Conservation (phyloP, 2,797 vertebrate genomes). For the Phataginus tricuspis region DNA sequence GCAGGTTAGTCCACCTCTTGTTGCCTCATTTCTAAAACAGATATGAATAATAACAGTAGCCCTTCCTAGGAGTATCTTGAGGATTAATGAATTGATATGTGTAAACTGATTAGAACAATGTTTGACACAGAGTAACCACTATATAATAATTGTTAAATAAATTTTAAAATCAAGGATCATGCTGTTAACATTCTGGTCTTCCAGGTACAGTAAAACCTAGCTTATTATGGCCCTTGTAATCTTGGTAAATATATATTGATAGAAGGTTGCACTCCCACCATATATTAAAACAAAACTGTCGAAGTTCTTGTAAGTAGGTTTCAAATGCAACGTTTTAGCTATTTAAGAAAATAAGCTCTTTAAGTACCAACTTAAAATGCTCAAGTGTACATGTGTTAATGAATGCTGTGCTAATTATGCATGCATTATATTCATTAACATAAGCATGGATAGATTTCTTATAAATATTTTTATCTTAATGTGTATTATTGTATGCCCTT, state of each 20-base stretch:
- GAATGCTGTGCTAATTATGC: not conserved
- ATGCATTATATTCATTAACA: not conserved
- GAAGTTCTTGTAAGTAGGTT: not conserved
- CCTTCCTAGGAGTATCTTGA: not conserved
- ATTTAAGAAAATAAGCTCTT: constrained; percentile 17
- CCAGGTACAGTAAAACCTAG: not conserved
- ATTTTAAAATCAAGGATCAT: not conserved
- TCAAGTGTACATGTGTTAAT: not conserved
- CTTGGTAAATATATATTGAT: not conserved
- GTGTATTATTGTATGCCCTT: not conserved
- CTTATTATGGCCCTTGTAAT: not conserved
- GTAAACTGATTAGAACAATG: not conserved
- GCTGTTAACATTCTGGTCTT: not conserved
- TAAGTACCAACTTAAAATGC: not conserved
- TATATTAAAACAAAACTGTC: not conserved
- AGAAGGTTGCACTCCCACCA: not conserved
- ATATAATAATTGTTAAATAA: not conserved
- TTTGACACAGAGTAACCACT: not conserved
- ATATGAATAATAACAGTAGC: not conserved
- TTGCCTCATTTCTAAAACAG: not conserved
- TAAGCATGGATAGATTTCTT: not conserved
- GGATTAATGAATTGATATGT: not conserved
- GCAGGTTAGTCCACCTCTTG: too few species aligned
- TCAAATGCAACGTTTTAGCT: not conserved
- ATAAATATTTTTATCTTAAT: not conserved